These are phyloP conservation scores for Reinhardtius hippoglossoides DNA, from an alignment of 2,113 vertebrate genomes.

Conservation along the genomic window DNA sequence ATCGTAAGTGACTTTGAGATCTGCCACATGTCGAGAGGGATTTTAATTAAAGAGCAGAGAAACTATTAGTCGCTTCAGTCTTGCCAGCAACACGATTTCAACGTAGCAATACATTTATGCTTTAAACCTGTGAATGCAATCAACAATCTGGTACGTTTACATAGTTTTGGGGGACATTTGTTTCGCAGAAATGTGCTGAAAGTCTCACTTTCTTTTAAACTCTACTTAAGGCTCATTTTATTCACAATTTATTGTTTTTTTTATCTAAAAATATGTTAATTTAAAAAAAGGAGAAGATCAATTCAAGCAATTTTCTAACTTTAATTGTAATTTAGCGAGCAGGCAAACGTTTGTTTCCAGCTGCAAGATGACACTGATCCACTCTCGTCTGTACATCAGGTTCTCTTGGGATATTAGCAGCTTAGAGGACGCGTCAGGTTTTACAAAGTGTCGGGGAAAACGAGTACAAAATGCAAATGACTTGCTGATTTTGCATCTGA, in stretches of 20 bases:
- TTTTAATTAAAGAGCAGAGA: constrained; percentile 18
- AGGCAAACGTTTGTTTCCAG: neutral
- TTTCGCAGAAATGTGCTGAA: constrained; percentile 1
- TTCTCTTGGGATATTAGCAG: constrained; percentile 8
- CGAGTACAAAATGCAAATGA: constrained; percentile 11
- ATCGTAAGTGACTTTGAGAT: constrained; percentile 47
- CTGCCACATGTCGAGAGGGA: constrained; percentile 8
- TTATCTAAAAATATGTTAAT: neutral
- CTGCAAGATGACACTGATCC: neutral
- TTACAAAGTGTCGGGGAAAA: constrained; percentile 1
- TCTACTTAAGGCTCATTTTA: neutral
- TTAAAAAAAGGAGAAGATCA: neutral
- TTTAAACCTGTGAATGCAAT: neutral
- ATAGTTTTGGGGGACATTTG: constrained; percentile 5
- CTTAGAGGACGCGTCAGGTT: neutral
- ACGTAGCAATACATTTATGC: neutral
- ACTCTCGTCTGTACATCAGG: neutral
- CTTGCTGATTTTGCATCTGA: neutral
- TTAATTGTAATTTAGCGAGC: neutral
- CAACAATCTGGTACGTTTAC: neutral
- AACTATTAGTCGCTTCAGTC: neutral
- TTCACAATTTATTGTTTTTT: neutral
- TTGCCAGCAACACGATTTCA: neutral
- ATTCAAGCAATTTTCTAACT: neutral
- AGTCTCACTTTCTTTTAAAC: neutral